Percentiles rank a stretch among this genome's conserved stretches.
These are phyloP conservation scores for Neofelis nebulosa DNA, from an alignment of 2,113 vertebrate genomes.

Conservation along the genomic window DNA sequence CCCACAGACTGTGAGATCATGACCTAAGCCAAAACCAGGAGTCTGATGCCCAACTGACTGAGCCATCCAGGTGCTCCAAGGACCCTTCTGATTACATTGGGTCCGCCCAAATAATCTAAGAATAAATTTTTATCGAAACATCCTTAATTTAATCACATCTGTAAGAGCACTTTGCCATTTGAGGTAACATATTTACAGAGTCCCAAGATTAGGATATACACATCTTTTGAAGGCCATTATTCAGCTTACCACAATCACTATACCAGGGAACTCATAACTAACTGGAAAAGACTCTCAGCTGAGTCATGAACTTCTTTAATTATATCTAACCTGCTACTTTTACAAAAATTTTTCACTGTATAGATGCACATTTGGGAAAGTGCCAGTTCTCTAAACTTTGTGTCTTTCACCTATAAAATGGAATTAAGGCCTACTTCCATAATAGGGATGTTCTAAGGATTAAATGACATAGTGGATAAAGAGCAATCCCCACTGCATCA, in stretches of 20 bases:
- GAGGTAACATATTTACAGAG: background rate
- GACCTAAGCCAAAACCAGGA: no score
- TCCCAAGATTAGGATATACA: background rate
- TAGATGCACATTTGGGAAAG: background rate
- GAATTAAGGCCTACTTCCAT: background rate
- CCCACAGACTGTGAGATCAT: no score
- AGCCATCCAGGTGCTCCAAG: background rate
- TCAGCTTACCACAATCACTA: background rate
- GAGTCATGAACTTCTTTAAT: background rate
- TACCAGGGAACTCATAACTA: background rate
- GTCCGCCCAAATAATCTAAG: background rate
- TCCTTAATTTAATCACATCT: background rate
- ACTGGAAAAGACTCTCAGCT: background rate
- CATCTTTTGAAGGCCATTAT: background rate
- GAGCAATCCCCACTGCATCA: background rate
- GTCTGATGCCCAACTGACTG: no score
- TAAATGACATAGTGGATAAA: background rate
- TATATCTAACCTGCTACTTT: background rate
- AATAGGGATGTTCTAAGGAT: background rate
- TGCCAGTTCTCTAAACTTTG: background rate
- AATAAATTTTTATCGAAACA: background rate
- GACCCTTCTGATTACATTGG: background rate
- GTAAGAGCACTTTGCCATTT: background rate
- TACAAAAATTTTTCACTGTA: background rate
- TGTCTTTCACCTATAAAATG: background rate